Conservation (phyloP, 2,888 invertebrate genomes). For the Diarsia dahlii region DNA sequence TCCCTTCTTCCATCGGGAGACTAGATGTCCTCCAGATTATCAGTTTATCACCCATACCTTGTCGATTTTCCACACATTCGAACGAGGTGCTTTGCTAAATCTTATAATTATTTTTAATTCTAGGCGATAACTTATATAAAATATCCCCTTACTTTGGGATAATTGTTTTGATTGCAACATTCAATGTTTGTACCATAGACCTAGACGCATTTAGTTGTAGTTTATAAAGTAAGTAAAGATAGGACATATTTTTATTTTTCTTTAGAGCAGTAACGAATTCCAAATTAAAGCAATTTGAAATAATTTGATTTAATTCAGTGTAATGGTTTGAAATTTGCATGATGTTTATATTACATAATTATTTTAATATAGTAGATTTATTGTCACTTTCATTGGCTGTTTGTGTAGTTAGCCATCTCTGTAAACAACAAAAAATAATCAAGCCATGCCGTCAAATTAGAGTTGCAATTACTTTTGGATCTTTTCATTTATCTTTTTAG, state of each 20-base stretch:
- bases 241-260: slow-evolving; percentile 4
- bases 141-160: slow-evolving; percentile 18
- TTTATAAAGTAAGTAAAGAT: slow-evolving; percentile 40
- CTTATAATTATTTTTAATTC: not conserved
- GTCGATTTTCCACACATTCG: too few relatives aligned
- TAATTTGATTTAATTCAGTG: not conserved
- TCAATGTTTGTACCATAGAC: slow-evolving; percentile 53
- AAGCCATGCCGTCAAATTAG: not conserved
- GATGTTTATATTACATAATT: fast-evolving
- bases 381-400: not conserved
- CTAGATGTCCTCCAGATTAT: too few relatives aligned
- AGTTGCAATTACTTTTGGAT: not conserved
- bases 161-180: slow-evolving; percentile 31
- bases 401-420: not conserved
- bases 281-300: not conserved
- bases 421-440: slow-evolving; percentile 9
- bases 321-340: not conserved
- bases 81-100: too few relatives aligned
- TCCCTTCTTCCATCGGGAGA: too few relatives aligned
- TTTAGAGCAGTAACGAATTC: not conserved
- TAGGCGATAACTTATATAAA: not conserved
- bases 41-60: too few relatives aligned
- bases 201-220: slow-evolving; percentile 15
- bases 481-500: too few relatives aligned
- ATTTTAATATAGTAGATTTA: not conserved